A percentile compares a stretch with the other conserved stretches of the same genome.
Evolutionary conservation across 2,113 vertebrate genomes (phyloP).

Genomic region (Glareola pratincola): DNA sequence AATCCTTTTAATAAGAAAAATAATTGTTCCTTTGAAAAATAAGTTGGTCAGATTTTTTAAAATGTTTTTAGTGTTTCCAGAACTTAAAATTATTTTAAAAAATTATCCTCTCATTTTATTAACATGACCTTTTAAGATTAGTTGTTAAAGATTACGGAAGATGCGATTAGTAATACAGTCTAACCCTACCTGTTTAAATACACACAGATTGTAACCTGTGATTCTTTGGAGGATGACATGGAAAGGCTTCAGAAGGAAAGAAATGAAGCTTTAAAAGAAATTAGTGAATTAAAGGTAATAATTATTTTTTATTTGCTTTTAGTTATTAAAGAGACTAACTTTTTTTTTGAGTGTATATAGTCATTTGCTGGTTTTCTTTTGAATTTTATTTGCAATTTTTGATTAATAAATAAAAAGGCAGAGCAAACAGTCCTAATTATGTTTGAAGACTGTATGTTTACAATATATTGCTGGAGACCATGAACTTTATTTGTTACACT

Average conservation of each 20-base stretch:
- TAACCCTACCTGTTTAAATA: not conserved
- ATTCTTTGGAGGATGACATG: conserved; percentile 80
- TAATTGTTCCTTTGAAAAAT: not conserved
- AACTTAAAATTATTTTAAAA: not conserved
- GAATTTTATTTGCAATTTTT: not conserved
- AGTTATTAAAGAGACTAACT: not conserved
- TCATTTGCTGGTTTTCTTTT: not conserved
- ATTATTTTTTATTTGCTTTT: not conserved
- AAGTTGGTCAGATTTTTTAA: not conserved
- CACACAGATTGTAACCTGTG: conserved; percentile 72
- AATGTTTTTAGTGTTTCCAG: not conserved
- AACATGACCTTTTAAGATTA: not conserved
- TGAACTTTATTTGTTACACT: not conserved
- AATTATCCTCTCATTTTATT: not conserved
- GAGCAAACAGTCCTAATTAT: not conserved
- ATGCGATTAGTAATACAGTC: not conserved
- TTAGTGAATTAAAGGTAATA: conserved; percentile 84
- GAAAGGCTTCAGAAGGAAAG: conserved; percentile 82
- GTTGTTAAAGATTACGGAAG: not conserved
- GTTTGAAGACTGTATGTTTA: not conserved
- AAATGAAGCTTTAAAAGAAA: conserved; percentile 83
- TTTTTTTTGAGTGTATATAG: not conserved
- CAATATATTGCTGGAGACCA: not conserved
- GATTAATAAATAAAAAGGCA: not conserved
- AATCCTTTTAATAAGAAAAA: not conserved